These are phyloP conservation scores for Eilema caniola DNA, from an alignment of 2,888 invertebrate species.

Conservation along the genomic window DNA sequence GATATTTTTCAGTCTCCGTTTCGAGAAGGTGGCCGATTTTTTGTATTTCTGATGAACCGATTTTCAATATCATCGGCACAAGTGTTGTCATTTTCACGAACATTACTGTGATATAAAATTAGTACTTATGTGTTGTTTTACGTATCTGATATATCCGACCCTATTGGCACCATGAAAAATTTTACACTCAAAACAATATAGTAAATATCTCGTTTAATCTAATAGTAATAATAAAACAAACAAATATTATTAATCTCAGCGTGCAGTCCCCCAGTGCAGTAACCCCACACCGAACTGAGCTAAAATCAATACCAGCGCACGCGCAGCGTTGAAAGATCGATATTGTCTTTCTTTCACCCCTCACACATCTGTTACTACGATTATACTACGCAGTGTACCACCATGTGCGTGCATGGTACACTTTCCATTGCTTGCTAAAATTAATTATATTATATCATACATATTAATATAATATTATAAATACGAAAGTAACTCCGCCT, in stretches of 20 bases:
- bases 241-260: slow-evolving; percentile 23
- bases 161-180: too few species aligned
- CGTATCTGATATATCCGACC: too few species aligned
- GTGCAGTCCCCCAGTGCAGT: slow-evolving; percentile 37
- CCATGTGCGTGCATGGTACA: background rate
- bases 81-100: too few species aligned
- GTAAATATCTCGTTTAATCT: background rate
- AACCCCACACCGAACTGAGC: slow-evolving; percentile 60
- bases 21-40: too few species aligned
- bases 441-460: background rate
- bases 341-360: slow-evolving; percentile 78
- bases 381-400: slow-evolving; percentile 11
- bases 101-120: too few species aligned
- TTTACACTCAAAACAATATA: too few species aligned
- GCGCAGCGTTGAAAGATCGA: slow-evolving; percentile 74
- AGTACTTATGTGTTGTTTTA: too few species aligned
- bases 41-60: too few species aligned
- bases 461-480: background rate
- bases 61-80: too few species aligned
- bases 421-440: slow-evolving; percentile 25
- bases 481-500: too few species aligned
- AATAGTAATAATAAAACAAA: slow-evolving; percentile 2
- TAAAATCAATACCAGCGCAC: slow-evolving; percentile 73
- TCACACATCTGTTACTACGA: slow-evolving; percentile 70
- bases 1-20: too few species aligned